Base-by-base conservation (phyloP, 2,888 invertebrate genomes). In the Pyrrhopygopsis socrates region DNA sequence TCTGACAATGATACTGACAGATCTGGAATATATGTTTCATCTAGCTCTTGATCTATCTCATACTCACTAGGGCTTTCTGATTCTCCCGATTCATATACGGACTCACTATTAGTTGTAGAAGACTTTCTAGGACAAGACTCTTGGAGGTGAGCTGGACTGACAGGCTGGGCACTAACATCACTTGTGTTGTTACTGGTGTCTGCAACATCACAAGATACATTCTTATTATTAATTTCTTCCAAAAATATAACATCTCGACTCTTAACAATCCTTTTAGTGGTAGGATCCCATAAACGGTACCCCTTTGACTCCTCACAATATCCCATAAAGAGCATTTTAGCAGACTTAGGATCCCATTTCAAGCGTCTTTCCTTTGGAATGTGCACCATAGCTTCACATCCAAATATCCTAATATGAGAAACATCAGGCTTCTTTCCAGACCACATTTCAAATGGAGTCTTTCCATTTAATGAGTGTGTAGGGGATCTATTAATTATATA, bases 351-450 rank as follows among this genome's bases (percentile, higher is more conserved):
- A 45, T 71, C 70, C 79, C 79, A 79, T 30, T 71, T 79, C 11
- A 30, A 13, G 38, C 68, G 30, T 13, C 38, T 38, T 22, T 87
- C 81, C 65, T 89, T 90, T 5, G 92, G 87, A 5, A 92, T 50
- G 68, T 88, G 84, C 0, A 90, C 89, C 92, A 94, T 94, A 8
- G 74, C 92, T n/a, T 82, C 58, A 11, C 74, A 86, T 15, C 96
- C 97, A 95, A 97, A 97, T 60, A 95, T 92, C 81, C 91, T 93
- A 11, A 93, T 58, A 74, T 93, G 83, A 9, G 85, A 80, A 9
- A 97, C 13, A 70, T 95, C 81, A 3, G 94, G 95, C 84, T 94
- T 95, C 4, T 87, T 86, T 18, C 93, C 91, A 75, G 91, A 87
- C 96, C 96, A 96, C 5, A 93, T 20, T 86, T 96, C 96, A 71